These are phyloP conservation scores for Andinoacara biseriatus DNA, from an alignment of 2,113 vertebrate genomes.

Conservation along the genomic window DNA sequence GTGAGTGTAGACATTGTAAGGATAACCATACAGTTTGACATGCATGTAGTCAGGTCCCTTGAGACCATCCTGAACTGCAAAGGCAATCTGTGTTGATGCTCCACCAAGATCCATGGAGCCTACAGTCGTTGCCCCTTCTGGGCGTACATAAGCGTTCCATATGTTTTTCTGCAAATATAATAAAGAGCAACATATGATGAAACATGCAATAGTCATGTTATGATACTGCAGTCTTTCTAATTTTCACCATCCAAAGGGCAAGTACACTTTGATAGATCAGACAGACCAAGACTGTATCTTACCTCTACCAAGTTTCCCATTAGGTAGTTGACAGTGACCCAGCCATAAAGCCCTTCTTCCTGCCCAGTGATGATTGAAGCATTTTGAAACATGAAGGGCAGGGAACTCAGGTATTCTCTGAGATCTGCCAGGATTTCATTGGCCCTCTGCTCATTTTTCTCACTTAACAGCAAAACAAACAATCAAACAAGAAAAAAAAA, in stretches of 20 bases:
- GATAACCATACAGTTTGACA: conserved; percentile 89
- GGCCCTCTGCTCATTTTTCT: conserved; percentile 83
- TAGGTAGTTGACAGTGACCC: conserved; percentile 98
- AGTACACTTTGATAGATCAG: not conserved
- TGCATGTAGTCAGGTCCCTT: conserved; percentile 66
- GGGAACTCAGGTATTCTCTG: conserved; percentile 83
- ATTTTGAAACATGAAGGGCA: conserved; percentile 90
- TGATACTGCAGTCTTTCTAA: not conserved
- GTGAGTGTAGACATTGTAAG: conserved; percentile 90
- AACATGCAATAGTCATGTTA: not conserved
- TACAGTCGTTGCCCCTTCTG: conserved; percentile 80
- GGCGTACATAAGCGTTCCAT: conserved; percentile 86
- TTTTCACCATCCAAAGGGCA: not conserved
- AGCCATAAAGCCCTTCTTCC: conserved; percentile 95
- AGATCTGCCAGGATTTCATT: conserved; percentile 83
- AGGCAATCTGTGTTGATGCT: conserved; percentile 95
- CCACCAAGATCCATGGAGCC: conserved; percentile 95
- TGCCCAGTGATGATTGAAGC: conserved; percentile 92
- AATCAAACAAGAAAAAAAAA: not conserved
- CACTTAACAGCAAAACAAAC: conserved; percentile 60
- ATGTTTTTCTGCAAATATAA: conserved; percentile 82
- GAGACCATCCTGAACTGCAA: conserved; percentile 66
- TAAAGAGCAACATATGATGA: not conserved
- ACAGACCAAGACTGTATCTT: not conserved
- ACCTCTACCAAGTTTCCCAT: conserved; percentile 94